These are phyloP conservation scores for Tetrapedia diversipes DNA, from an alignment of 2,888 invertebrate genomes.

Conservation along the genomic window DNA sequence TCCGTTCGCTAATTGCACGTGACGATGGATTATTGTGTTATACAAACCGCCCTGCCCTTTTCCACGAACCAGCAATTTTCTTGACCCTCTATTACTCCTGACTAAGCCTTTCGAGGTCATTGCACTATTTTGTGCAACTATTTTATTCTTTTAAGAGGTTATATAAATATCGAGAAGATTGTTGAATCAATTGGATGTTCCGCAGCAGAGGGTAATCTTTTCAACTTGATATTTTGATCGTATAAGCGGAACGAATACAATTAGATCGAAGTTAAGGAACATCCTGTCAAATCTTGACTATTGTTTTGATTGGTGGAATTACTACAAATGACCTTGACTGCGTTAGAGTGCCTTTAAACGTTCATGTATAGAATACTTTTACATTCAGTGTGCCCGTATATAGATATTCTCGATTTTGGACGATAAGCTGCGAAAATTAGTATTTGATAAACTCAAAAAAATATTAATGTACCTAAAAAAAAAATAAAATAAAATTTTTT, in stretches of 20 bases:
- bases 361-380: neutral
- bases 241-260: neutral
- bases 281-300: neutral
- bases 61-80: neutral
- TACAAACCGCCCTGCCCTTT: neutral
- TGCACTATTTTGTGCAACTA: neutral
- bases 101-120: too few relatives aligned
- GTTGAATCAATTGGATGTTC: too few relatives aligned
- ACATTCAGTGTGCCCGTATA: constrained; percentile 6
- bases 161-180: neutral
- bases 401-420: neutral
- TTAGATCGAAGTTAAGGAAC: neutral
- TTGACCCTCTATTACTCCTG: neutral
- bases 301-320: neutral
- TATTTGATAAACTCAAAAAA: too few relatives aligned
- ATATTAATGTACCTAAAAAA: too few relatives aligned
- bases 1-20: constrained; percentile 35
- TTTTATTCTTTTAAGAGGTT: too few relatives aligned
- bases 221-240: too few relatives aligned
- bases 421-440: neutral
- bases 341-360: neutral
- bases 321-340: neutral
- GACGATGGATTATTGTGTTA: constrained; percentile 7
- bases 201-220: too few relatives aligned
- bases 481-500: too few relatives aligned